Percentiles rank a stretch among this genome's conserved stretches.
phyloP scores from a whole-genome alignment of 2,888 invertebrate species.

The Odontocolon sp. region DNA sequence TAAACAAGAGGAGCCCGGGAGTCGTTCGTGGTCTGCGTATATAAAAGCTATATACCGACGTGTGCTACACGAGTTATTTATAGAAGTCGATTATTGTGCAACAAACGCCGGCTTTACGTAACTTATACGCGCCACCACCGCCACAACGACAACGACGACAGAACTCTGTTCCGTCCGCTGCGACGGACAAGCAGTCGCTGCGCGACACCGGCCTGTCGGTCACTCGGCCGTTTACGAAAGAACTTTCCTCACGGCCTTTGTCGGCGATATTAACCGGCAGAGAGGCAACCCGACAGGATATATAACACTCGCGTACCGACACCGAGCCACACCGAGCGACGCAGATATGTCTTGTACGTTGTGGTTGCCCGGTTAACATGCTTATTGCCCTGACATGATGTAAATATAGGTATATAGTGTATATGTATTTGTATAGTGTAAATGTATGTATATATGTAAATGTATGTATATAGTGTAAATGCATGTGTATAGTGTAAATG shows the following conservation, averaged over 20 bases:
- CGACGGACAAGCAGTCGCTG: conserved; percentile 39
- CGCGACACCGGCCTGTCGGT: conserved; percentile 63
- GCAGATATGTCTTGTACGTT: neutral
- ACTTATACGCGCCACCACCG: conserved; percentile 63
- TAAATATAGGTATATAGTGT: no score
- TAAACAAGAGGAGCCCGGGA: conserved; percentile 62
- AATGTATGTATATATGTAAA: no score
- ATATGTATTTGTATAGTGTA: no score
- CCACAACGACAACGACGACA: neutral
- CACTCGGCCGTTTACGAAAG: conserved; percentile 63
- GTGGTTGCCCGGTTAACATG: no score
- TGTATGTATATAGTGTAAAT: no score
- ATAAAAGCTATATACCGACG: conserved; percentile 60
- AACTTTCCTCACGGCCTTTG: conserved; percentile 47
- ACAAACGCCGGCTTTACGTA: conserved; percentile 77
- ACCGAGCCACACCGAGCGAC: neutral
- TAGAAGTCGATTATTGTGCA: conserved; percentile 79
- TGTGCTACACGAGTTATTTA: conserved; percentile 74
- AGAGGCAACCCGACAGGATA: conserved; percentile 2
- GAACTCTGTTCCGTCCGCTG: neutral
- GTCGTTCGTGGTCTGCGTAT: conserved; percentile 28
- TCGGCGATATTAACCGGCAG: conserved; percentile 28
- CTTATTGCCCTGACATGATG: no score
- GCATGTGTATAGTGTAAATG: no score
- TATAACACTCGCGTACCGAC: conserved; percentile 1